Conservation (phyloP, 2,113 vertebrate species). For the Xenopus laevis region DNA sequence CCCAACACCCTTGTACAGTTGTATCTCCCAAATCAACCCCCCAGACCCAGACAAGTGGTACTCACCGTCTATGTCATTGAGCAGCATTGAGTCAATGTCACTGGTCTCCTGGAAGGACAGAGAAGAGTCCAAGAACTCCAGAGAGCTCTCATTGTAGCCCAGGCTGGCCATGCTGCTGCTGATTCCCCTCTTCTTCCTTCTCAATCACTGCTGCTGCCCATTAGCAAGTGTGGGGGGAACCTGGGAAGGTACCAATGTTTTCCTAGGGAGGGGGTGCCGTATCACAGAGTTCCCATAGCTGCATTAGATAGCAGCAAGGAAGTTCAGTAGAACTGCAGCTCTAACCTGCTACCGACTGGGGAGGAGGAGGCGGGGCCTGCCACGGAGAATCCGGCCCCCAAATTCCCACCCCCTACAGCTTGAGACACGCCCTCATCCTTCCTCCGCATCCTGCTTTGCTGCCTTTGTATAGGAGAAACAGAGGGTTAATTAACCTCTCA, state of each 20-base stretch:
- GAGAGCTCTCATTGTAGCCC: conserved; percentile 68
- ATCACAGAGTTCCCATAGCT: conserved; percentile 4
- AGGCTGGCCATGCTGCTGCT: conserved; percentile 70
- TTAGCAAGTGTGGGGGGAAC: background rate
- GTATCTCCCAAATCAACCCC: background rate
- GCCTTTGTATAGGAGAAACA: too few relatives aligned
- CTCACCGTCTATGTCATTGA: conserved; percentile 94
- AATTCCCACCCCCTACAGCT: conserved; percentile 7
- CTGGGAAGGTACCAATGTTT: background rate
- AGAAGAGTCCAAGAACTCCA: conserved; percentile 79
- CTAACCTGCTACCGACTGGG: background rate
- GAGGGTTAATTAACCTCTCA: too few relatives aligned
- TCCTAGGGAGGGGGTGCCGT: background rate
- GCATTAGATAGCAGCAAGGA: conserved; percentile 12
- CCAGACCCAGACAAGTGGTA: background rate
- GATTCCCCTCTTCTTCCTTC: background rate
- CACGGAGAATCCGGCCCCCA: accelerated
- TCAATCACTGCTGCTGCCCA: background rate
- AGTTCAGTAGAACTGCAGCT: conserved; percentile 33
- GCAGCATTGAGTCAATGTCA: conserved; percentile 82
- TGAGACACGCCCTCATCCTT: background rate
- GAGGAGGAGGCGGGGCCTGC: conserved; percentile 5
- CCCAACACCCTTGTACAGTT: too few relatives aligned
- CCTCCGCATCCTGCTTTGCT: background rate
- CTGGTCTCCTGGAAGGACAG: conserved; percentile 74